These are phyloP conservation scores for Zaprionus obscuricornis DNA, from an alignment of 2,888 invertebrate species.

Conservation along the genomic window DNA sequence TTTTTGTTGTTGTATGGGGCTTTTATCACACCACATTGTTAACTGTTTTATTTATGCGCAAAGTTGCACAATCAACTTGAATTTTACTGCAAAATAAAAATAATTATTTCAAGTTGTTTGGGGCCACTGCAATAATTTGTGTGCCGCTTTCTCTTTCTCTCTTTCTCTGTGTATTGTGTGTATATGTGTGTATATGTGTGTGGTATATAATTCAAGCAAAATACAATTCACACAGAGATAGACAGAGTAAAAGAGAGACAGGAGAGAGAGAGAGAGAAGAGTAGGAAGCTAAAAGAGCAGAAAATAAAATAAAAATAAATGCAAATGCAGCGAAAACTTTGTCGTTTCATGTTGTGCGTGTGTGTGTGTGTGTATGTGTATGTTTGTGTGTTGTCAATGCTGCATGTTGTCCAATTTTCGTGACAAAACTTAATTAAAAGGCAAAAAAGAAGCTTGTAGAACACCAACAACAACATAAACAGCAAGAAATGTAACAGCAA, in stretches of 20 bases:
- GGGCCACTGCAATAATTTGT: conserved; percentile 33
- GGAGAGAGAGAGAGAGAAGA: no score
- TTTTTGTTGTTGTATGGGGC: conserved; percentile 24
- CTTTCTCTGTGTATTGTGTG: no score
- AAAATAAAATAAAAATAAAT: conserved; percentile 11
- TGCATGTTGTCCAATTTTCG: conserved; percentile 44
- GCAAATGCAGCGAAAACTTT: conserved; percentile 45
- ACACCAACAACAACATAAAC: no score
- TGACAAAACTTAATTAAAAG: conserved; percentile 58
- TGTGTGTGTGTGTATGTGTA: conserved; percentile 1
- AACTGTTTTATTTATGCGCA: conserved; percentile 56
- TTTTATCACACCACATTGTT: conserved; percentile 53
- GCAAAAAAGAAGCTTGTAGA: conserved; percentile 9
- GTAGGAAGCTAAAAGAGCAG: no score
- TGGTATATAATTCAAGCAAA: conserved; percentile 28
- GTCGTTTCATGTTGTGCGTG: conserved; percentile 2
- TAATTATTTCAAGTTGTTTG: conserved; percentile 49
- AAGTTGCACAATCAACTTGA: conserved; percentile 62
- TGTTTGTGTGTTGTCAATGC: conserved; percentile 25
- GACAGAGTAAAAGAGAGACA: no score
- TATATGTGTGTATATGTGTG: no score
- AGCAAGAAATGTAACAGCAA: no score
- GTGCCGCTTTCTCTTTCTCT: no score
- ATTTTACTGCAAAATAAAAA: conserved; percentile 53
- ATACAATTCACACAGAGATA: no score